A percentile compares a stretch with the other conserved stretches of the same genome.
Evolutionary conservation across 2,113 vertebrate genomes (phyloP).

Genomic region (Suricata suricatta): DNA sequence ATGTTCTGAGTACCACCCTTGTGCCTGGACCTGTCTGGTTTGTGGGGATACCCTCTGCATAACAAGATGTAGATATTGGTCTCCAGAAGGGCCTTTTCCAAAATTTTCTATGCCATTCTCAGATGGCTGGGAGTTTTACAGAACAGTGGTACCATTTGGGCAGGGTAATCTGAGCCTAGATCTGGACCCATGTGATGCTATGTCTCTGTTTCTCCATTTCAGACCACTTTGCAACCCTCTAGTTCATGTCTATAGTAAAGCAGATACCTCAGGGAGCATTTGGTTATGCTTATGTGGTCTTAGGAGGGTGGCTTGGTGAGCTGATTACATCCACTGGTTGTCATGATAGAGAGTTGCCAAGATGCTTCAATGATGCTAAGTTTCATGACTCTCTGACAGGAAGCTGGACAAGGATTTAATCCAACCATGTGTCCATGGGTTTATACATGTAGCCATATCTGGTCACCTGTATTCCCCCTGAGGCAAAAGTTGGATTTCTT

Average conservation of each 20-base stretch:
- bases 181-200: rapidly evolving
- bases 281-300: background rate
- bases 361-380: background rate
- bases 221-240: background rate
- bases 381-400: background rate
- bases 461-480: background rate
- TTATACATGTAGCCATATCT: background rate
- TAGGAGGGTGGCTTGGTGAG: background rate
- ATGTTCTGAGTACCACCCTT: background rate
- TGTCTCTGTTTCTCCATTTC: background rate
- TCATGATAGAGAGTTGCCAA: background rate
- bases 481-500: background rate
- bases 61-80: background rate
- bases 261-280: background rate
- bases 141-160: background rate
- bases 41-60: rapidly evolving
- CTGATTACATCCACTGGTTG: background rate
- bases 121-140: background rate
- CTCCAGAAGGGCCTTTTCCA: background rate
- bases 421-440: background rate
- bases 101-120: background rate
- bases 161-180: background rate
- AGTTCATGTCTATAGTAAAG: background rate
- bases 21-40: background rate
- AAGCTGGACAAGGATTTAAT: background rate